A percentile compares a stretch with the other conserved stretches of the same genome.
Evolutionary conservation across 2,113 vertebrate genomes (phyloP).

Genomic region (Herpetotheres cachinnans): DNA sequence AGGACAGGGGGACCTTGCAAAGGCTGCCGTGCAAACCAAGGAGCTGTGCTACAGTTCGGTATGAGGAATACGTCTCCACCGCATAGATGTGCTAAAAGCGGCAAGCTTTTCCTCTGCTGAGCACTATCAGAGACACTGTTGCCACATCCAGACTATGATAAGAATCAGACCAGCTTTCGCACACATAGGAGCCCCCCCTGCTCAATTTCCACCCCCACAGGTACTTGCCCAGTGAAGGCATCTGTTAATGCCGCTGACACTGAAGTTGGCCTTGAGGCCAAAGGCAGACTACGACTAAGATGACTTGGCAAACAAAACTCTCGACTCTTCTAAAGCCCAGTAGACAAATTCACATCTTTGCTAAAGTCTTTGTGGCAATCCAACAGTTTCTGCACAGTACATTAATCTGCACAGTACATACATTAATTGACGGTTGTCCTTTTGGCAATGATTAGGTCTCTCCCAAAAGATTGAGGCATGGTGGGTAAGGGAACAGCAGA

Average conservation of each 20-base stretch:
- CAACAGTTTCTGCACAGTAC: too few species aligned
- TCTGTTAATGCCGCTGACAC: rapidly evolving
- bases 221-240: too few species aligned
- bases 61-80: not conserved
- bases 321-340: not conserved
- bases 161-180: not conserved
- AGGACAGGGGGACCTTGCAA: not conserved
- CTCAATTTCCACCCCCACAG: too few species aligned
- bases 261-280: not conserved
- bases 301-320: not conserved
- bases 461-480: too few species aligned
- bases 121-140: not conserved
- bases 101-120: not conserved
- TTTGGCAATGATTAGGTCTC: too few species aligned
- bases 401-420: too few species aligned
- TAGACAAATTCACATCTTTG: not conserved
- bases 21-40: not conserved
- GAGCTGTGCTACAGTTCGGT: rapidly evolving
- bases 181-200: rapidly evolving
- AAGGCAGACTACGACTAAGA: not conserved
- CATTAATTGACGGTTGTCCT: too few species aligned
- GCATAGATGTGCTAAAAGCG: rapidly evolving
- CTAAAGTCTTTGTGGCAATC: not conserved
- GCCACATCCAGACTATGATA: too few species aligned
- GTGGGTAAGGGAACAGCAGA: too few species aligned